Evolutionary conservation across 1,140 invertebrate genomes (phyloP).

Genomic region (Trachymyrmex cornetzi): DNA sequence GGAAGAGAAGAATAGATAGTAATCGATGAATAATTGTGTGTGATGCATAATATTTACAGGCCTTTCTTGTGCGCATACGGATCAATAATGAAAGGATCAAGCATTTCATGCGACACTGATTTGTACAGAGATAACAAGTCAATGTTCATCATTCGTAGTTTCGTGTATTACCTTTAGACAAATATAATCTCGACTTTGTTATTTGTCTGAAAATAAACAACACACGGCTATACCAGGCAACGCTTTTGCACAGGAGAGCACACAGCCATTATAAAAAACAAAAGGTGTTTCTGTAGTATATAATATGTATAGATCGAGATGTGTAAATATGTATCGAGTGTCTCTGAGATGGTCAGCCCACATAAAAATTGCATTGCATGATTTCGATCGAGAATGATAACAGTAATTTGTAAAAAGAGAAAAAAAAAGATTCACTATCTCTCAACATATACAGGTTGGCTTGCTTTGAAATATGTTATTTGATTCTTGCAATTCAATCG

Average conservation of each 20-base stretch:
- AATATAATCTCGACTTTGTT: conserved; percentile 85
- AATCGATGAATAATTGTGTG: conserved; percentile 72
- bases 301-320: conserved; percentile 54
- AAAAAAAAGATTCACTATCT: conserved; percentile 40
- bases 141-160: conserved; percentile 83
- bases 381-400: conserved; percentile 44
- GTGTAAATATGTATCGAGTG: conserved; percentile 43
- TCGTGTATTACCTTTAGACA: conserved; percentile 84
- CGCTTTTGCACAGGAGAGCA: conserved; percentile 81
- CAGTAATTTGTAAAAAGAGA: conserved; percentile 53
- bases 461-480: conserved; percentile 61
- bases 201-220: conserved; percentile 85
- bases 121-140: conserved; percentile 80
- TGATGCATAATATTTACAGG: conserved; percentile 80
- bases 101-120: conserved; percentile 84
- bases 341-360: conserved; percentile 45
- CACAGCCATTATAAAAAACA: conserved; percentile 78
- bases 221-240: conserved; percentile 84
- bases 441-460: conserved; percentile 15
- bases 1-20: conserved; percentile 62
- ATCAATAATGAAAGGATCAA: conserved; percentile 75
- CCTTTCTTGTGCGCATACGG: conserved; percentile 77
- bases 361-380: conserved; percentile 50
- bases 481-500: conserved; percentile 25
- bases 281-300: conserved; percentile 69